phyloP scores from a whole-genome alignment of 2,113 vertebrate species.

The Sminthopsis crassicaudata region DNA sequence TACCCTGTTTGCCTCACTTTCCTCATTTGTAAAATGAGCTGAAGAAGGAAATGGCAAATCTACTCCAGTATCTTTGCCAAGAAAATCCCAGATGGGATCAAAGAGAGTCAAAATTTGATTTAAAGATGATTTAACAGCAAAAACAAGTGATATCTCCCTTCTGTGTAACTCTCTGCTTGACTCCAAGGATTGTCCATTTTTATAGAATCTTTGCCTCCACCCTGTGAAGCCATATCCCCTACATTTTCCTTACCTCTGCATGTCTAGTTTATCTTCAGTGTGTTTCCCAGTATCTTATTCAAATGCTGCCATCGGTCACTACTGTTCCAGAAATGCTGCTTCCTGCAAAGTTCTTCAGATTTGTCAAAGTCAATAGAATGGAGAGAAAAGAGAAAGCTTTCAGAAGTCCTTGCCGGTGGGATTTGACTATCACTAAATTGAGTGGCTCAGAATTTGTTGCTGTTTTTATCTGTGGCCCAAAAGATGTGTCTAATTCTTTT shows the following conservation, averaged over 20 bases:
- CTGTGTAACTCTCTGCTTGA: background rate
- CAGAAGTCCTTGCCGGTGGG: background rate
- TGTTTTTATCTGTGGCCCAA: background rate
- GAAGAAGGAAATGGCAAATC: too few species aligned
- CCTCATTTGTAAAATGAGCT: too few species aligned
- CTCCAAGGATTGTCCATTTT: background rate
- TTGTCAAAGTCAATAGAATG: background rate
- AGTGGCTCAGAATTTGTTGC: background rate
- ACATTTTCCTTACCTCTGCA: background rate
- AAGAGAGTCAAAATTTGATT: too few species aligned
- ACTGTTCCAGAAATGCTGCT: background rate
- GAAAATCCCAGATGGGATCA: too few species aligned
- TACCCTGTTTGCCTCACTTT: too few species aligned
- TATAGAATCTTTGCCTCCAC: background rate
- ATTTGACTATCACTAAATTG: background rate
- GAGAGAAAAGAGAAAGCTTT: background rate
- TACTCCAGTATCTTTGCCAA: too few species aligned
- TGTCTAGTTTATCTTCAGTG: background rate
- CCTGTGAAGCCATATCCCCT: background rate
- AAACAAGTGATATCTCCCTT: background rate
- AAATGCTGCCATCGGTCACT: background rate
- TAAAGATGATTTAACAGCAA: too few species aligned
- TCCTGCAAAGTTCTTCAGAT: background rate
- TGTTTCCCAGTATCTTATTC: background rate
- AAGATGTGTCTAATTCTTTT: background rate